These are phyloP conservation scores for Caenorhabditis sinica DNA, from an alignment of 2,888 invertebrate genomes.

Conservation along the genomic window DNA sequence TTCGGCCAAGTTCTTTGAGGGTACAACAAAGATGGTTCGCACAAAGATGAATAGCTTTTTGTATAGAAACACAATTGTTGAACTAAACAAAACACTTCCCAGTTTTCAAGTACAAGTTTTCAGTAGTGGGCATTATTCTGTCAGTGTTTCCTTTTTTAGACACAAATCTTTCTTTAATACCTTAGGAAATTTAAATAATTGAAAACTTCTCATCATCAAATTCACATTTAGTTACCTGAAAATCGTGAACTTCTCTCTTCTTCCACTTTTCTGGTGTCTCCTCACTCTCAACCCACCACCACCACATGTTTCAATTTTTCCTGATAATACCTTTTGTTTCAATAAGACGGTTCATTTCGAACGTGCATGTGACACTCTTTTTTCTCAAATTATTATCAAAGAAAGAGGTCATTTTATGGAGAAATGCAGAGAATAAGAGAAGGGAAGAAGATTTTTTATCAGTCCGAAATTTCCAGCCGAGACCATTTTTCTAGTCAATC, in stretches of 20 bases:
- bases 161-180: no score
- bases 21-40: no score
- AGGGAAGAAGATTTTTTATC: conserved; percentile 15
- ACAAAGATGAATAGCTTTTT: no score
- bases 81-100: no score
- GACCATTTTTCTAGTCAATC: conserved; percentile 12
- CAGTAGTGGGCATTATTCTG: no score
- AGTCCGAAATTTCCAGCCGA: conserved; percentile 1
- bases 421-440: conserved; percentile 28
- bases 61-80: no score
- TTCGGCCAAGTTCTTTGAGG: no score
- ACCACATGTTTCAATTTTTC: conserved; percentile 42
- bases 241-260: background rate
- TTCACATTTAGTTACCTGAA: no score
- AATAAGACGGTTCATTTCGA: conserved; percentile 32
- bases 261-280: background rate
- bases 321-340: conserved; percentile 12
- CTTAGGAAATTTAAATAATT: no score
- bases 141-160: no score
- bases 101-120: no score
- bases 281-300: background rate
- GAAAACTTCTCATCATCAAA: no score
- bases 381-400: conserved; percentile 14
- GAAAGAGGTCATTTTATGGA: conserved; percentile 3
- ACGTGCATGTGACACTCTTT: conserved; percentile 51